Conservation (phyloP, 2,888 invertebrate species). For the Pherbina coryleti region DNA sequence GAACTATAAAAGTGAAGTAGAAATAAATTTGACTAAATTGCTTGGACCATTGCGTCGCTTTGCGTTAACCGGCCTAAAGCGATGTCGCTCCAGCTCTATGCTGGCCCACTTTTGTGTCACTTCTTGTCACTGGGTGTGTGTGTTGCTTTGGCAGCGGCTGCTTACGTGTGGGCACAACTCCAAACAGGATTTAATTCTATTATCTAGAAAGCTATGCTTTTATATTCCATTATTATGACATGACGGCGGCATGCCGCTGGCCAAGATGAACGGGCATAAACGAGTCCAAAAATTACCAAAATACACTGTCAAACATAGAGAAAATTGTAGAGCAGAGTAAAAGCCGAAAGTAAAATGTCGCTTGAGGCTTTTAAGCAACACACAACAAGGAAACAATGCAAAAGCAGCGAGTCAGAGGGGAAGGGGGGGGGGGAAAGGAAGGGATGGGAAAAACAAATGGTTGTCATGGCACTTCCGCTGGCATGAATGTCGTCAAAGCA, state of each 20-base stretch:
- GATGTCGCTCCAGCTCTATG: too few species aligned
- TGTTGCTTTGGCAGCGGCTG: too few species aligned
- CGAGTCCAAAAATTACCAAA: background rate
- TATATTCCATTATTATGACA: conserved; percentile 30
- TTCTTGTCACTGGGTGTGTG: too few species aligned
- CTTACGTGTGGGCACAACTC: background rate
- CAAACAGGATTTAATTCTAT: conserved; percentile 18
- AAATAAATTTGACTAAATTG: too few species aligned
- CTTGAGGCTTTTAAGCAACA: background rate
- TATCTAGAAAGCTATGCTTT: conserved; percentile 18
- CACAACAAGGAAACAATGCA: background rate
- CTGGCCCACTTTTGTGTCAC: too few species aligned
- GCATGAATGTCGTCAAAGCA: background rate
- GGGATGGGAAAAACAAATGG: background rate
- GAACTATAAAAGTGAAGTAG: too few species aligned
- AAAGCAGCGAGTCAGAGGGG: background rate
- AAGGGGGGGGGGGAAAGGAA: too few species aligned
- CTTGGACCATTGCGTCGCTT: too few species aligned
- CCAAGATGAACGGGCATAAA: conserved; percentile 16
- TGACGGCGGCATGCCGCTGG: conserved; percentile 25
- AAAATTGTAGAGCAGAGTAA: background rate
- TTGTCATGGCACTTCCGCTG: background rate
- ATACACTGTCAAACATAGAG: background rate
- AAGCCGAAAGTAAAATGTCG: background rate
- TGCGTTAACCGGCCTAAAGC: too few species aligned